Evolutionary conservation across 2,888 invertebrate genomes (phyloP).

Genomic region (Chloromyia formosa): DNA sequence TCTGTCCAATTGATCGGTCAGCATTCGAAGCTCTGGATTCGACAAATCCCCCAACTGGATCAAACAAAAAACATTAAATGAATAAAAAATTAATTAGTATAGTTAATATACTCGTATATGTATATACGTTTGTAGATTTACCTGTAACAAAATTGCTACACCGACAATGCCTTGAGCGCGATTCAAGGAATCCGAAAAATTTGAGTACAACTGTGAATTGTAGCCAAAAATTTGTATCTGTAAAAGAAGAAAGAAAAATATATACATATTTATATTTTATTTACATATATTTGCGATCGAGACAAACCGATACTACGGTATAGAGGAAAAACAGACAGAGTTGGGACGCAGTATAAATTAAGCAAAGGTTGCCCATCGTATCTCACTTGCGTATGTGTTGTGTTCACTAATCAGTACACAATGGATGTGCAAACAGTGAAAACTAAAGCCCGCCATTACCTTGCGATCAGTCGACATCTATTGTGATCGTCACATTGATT

Average conservation of each 20-base stretch:
- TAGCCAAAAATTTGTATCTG: conserved; percentile 99
- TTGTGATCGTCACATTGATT: too few species aligned
- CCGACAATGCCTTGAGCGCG: conserved; percentile 96
- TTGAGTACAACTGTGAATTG: conserved; percentile 96
- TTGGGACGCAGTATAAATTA: too few species aligned
- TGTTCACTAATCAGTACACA: too few species aligned
- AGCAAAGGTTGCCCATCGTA: too few species aligned
- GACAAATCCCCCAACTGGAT: conserved; percentile 77
- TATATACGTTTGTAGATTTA: too few species aligned
- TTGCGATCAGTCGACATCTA: too few species aligned
- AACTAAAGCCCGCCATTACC: too few species aligned
- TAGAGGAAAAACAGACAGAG: too few species aligned
- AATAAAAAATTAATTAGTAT: neutral
- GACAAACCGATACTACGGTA: too few species aligned
- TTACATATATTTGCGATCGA: too few species aligned
- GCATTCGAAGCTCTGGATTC: conserved; percentile 87
- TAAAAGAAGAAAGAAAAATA: conserved; percentile 67
- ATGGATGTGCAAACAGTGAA: too few species aligned
- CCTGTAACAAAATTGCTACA: conserved; percentile 93
- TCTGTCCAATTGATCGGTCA: conserved; percentile 91
- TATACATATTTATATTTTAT: neutral
- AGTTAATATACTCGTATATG: neutral
- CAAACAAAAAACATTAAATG: neutral
- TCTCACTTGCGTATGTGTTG: too few species aligned
- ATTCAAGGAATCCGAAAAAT: conserved; percentile 93